phyloP scores from a whole-genome alignment of 1,140 invertebrate species.

The Drosophila santomea region DNA sequence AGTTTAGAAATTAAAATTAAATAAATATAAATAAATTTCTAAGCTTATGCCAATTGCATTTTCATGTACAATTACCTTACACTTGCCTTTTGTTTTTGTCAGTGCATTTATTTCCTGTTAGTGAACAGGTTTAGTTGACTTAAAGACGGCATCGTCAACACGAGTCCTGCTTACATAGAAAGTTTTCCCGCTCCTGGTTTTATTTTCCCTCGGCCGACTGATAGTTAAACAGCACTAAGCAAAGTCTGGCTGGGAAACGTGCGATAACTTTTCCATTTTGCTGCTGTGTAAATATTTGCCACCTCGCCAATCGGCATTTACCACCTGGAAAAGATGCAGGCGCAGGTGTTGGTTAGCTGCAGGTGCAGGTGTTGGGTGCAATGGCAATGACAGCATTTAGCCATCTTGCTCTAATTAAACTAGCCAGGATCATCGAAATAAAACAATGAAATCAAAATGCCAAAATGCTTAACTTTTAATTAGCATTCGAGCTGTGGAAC shows the following conservation, averaged over 20 bases:
- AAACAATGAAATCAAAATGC: constrained; percentile 35
- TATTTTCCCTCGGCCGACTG: constrained; percentile 34
- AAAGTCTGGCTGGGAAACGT: constrained; percentile 69
- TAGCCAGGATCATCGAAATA: constrained; percentile 26
- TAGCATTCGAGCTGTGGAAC: constrained; percentile 15
- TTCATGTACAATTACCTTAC: too few relatives aligned
- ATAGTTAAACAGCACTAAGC: constrained; percentile 70
- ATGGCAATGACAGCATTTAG: constrained; percentile 15
- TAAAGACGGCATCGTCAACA: constrained; percentile 49
- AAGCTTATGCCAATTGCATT: too few relatives aligned
- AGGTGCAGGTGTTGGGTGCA: neutral
- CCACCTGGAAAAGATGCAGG: neutral
- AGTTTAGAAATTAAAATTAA: too few relatives aligned
- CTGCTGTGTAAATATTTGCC: constrained; percentile 60
- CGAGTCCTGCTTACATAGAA: constrained; percentile 62
- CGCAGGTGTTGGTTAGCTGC: too few relatives aligned
- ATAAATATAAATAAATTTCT: too few relatives aligned
- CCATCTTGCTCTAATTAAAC: constrained; percentile 43
- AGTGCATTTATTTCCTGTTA: constrained; percentile 14
- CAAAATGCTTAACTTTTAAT: constrained; percentile 59
- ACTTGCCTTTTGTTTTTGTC: neutral
- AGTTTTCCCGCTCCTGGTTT: constrained; percentile 45
- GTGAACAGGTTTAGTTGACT: constrained; percentile 67
- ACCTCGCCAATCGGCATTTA: constrained; percentile 24
- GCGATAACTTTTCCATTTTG: constrained; percentile 74